Percentiles rank a stretch among this genome's conserved stretches.
phyloP scores from a whole-genome alignment of 2,888 invertebrate species.

The Eupeodes luniger region DNA sequence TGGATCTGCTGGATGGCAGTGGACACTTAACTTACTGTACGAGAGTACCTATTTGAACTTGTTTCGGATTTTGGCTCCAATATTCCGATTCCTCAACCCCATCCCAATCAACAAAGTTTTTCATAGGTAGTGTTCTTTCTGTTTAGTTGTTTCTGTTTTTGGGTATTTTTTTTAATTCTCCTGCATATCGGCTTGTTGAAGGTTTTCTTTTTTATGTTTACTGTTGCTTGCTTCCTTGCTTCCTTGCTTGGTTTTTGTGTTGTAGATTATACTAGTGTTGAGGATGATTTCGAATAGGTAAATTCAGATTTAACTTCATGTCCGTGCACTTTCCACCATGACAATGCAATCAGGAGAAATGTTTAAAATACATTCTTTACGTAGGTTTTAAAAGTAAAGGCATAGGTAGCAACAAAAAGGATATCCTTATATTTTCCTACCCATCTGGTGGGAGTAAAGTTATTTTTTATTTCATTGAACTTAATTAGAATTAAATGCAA shows the following conservation, averaged over 20 bases:
- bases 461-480: no score
- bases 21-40: constrained; percentile 23
- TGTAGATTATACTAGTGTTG: not conserved
- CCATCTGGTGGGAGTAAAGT: no score
- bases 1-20: constrained; percentile 11
- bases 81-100: constrained; percentile 1
- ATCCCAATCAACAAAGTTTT: constrained; percentile 13
- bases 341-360: not conserved
- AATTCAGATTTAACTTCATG: not conserved
- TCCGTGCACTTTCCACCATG: not conserved
- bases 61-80: constrained; percentile 30
- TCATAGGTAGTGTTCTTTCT: constrained; percentile 16
- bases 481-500: no score
- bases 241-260: not conserved
- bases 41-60: not conserved
- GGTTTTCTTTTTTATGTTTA: constrained; percentile 26
- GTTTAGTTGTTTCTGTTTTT: constrained; percentile 35
- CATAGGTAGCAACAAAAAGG: no score
- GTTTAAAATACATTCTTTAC: not conserved
- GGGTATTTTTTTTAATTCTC: constrained; percentile 38
- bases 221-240: constrained; percentile 52
- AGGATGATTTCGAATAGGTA: not conserved
- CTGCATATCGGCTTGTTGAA: constrained; percentile 3
- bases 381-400: no score
- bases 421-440: no score